These are phyloP conservation scores for Cordylochernes scorpioides DNA, from an alignment of 2,888 invertebrate species.

Conservation along the genomic window DNA sequence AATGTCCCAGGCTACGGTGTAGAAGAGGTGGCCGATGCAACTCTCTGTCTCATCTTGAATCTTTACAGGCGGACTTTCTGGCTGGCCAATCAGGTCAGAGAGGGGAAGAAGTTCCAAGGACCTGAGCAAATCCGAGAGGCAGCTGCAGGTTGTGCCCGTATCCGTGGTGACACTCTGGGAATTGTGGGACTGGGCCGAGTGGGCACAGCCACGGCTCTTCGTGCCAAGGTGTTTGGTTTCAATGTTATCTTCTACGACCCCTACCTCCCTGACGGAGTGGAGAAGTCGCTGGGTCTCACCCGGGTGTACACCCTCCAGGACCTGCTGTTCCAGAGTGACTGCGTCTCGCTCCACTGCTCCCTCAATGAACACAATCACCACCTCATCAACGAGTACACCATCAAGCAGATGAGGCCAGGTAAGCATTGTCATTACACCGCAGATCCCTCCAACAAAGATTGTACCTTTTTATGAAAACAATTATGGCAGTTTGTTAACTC, in stretches of 20 bases:
- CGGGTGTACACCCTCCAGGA: conserved; percentile 89
- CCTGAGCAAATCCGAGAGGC: conserved; percentile 83
- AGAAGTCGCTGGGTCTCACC: conserved; percentile 82
- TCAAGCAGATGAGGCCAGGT: conserved; percentile 90
- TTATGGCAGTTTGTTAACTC: neutral
- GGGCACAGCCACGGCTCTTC: conserved; percentile 87
- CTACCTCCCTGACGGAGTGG: conserved; percentile 91
- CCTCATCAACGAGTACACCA: conserved; percentile 96
- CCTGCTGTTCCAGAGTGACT: conserved; percentile 93
- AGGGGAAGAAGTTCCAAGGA: conserved; percentile 92
- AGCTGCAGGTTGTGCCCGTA: conserved; percentile 75
- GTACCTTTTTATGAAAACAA: too few relatives aligned
- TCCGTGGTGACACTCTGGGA: conserved; percentile 93
- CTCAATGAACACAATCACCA: conserved; percentile 98
- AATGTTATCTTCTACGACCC: conserved; percentile 99
- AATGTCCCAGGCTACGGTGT: conserved; percentile 98
- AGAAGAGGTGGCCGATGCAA: conserved; percentile 95
- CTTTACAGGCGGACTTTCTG: conserved; percentile 96
- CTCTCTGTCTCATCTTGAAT: conserved; percentile 93
- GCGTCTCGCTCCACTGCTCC: conserved; percentile 95
- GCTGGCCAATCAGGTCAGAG: conserved; percentile 93
- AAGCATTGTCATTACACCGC: conserved; percentile 13
- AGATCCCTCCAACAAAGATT: too few relatives aligned
- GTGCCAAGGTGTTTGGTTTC: conserved; percentile 98
- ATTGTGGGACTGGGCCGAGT: conserved; percentile 89